Percentiles rank a stretch among this genome's conserved stretches.
Conservation (phyloP, 2,113 vertebrate genomes). For the Misgurnus anguillicaudatus region DNA sequence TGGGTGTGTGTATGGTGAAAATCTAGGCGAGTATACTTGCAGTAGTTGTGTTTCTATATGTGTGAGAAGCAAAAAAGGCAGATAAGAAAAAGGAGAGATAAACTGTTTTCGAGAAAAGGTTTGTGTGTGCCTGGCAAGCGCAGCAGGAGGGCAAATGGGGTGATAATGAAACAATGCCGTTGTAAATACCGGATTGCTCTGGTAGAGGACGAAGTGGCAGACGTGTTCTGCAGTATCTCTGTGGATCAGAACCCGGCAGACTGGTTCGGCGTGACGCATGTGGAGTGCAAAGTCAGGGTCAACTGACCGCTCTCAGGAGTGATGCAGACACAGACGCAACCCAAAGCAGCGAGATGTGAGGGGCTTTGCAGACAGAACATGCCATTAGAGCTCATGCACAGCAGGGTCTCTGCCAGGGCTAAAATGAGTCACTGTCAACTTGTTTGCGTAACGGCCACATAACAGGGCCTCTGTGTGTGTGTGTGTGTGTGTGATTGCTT, state of each 20-base stretch:
- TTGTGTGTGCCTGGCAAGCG: conserved; percentile 18
- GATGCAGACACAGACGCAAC: conserved; percentile 3
- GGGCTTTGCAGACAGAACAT: conserved; percentile 27
- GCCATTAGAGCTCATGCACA: conserved; percentile 8
- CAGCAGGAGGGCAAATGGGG: conserved; percentile 13
- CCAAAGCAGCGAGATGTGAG: conserved; percentile 13
- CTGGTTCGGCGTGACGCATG: conserved; percentile 12
- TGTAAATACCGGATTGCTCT: conserved; percentile 14
- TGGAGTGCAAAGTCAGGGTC: conserved; percentile 40
- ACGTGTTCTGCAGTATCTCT: conserved; percentile 13
- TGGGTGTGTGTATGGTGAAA: not conserved
- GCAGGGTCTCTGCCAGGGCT: conserved; percentile 9
- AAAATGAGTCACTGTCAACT: conserved; percentile 37
- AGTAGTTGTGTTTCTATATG: not conserved
- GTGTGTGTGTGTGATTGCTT: conserved; percentile 1
- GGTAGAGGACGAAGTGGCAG: conserved; percentile 27
- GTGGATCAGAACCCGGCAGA: conserved; percentile 34
- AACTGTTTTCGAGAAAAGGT: not conserved
- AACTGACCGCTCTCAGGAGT: conserved; percentile 26
- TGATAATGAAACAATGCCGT: conserved; percentile 38
- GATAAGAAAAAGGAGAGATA: not conserved
- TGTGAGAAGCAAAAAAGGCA: not conserved
- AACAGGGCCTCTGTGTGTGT: not conserved
- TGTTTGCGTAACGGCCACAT: conserved; percentile 2
- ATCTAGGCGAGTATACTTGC: not conserved